Conservation (phyloP, 2,888 invertebrate genomes). For the Mycalesis mineus region DNA sequence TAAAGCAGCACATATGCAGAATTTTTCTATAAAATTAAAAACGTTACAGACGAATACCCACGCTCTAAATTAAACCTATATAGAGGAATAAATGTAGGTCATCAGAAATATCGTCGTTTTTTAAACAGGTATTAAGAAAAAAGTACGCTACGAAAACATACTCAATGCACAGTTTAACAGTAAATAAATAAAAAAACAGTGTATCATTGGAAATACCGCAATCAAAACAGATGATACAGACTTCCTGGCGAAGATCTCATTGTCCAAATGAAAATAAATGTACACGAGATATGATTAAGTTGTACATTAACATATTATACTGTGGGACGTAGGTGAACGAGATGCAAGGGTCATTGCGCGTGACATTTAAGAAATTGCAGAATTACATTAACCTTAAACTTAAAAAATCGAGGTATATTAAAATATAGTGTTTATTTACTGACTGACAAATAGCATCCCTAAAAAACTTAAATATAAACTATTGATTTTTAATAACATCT, state of each 20-base stretch:
- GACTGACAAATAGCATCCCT: too few relatives aligned
- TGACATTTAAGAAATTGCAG: slow-evolving; percentile 27
- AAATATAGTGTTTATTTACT: neutral
- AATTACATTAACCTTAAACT: slow-evolving; percentile 26
- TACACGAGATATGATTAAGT: slow-evolving; percentile 7
- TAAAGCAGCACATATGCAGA: too few relatives aligned
- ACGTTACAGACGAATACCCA: too few relatives aligned
- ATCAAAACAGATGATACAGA: slow-evolving; percentile 12
- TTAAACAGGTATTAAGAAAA: neutral
- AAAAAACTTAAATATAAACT: neutral
- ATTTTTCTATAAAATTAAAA: too few relatives aligned
- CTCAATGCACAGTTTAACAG: neutral
- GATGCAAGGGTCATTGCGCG: slow-evolving; percentile 26
- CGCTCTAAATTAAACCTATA: too few relatives aligned
- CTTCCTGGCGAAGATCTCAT: neutral
- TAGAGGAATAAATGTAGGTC: too few relatives aligned
- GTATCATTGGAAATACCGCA: slow-evolving; percentile 2
- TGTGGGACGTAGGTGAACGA: slow-evolving; percentile 19
- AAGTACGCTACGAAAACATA: neutral
- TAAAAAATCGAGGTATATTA: slow-evolving; percentile 10
- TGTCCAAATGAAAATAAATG: neutral
- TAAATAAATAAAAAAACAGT: neutral
- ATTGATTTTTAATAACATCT: too few relatives aligned
- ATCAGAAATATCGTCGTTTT: too few relatives aligned
- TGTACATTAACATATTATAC: slow-evolving; percentile 7